These are phyloP conservation scores for Spatulosminthurus flaviceps DNA, from an alignment of 2,888 invertebrate species.

Conservation along the genomic window DNA sequence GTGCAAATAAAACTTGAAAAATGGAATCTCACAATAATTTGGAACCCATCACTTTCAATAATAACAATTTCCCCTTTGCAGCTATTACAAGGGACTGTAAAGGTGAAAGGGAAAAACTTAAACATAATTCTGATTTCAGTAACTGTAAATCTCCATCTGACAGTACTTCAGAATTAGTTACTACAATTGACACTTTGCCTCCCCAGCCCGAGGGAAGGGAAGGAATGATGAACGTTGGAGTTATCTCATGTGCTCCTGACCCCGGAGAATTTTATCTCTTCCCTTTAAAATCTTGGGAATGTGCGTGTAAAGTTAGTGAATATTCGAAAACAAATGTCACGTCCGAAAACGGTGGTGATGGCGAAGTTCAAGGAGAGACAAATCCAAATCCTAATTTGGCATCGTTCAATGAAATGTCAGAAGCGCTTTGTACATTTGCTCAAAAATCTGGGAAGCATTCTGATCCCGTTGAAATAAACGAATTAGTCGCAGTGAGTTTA, in stretches of 20 bases:
- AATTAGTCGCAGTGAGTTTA: conserved; percentile 30
- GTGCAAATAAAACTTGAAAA: no score
- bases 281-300: conserved; percentile 38
- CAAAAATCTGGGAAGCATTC: not conserved
- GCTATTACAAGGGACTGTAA: no score
- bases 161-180: not conserved
- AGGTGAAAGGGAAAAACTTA: no score
- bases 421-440: not conserved
- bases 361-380: no score
- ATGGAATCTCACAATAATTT: no score
- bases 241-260: not conserved
- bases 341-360: no score
- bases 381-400: not conserved
- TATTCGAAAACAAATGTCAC: no score
- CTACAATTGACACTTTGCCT: conserved; percentile 13
- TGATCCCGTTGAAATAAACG: not conserved
- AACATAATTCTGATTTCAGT: no score
- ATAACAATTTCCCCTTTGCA: no score
- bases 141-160: no score
- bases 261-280: conserved; percentile 45
- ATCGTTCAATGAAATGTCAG: conserved; percentile 10
- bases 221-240: conserved; percentile 39
- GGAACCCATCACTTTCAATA: no score
- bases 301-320: conserved; percentile 35
- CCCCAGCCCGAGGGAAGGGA: conserved; percentile 39